phyloP scores from a whole-genome alignment of 2,888 invertebrate genomes.

The Heteropelma amictum region DNA sequence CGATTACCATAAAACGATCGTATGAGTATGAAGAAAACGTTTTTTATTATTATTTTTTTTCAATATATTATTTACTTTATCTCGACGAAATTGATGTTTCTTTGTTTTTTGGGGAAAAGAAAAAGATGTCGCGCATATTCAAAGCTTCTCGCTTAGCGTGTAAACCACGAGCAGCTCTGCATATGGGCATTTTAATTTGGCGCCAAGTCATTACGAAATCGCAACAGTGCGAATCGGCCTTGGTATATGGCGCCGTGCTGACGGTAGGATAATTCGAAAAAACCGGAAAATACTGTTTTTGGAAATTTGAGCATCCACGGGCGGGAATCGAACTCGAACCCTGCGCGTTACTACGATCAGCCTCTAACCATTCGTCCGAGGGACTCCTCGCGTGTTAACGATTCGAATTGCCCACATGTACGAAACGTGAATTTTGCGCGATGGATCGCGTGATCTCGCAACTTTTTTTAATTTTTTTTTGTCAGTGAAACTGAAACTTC shows the following conservation, averaged over 20 bases:
- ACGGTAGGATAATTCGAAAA: background rate
- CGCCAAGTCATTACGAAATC: constrained; percentile 64
- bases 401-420: background rate
- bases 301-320: background rate
- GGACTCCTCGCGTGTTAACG: background rate
- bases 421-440: background rate
- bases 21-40: background rate
- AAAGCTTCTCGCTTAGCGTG: constrained; percentile 59
- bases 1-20: background rate
- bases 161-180: constrained; percentile 61
- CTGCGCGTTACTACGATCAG: background rate
- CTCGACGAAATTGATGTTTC: no score
- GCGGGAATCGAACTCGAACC: constrained; percentile 36
- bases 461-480: background rate
- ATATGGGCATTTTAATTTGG: constrained; percentile 61
- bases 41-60: no score
- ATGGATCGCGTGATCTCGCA: no score
- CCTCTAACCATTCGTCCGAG: constrained; percentile 1
- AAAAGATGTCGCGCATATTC: constrained; percentile 60
- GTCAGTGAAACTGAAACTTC: no score
- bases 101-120: background rate
- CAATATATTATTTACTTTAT: no score
- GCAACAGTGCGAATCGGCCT: constrained; percentile 62
- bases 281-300: constrained; percentile 28
- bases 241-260: constrained; percentile 57